A percentile compares a stretch with the other conserved stretches of the same genome.
Evolutionary conservation across 2,888 invertebrate species (phyloP).

Genomic region (Pterostichus madidus): DNA sequence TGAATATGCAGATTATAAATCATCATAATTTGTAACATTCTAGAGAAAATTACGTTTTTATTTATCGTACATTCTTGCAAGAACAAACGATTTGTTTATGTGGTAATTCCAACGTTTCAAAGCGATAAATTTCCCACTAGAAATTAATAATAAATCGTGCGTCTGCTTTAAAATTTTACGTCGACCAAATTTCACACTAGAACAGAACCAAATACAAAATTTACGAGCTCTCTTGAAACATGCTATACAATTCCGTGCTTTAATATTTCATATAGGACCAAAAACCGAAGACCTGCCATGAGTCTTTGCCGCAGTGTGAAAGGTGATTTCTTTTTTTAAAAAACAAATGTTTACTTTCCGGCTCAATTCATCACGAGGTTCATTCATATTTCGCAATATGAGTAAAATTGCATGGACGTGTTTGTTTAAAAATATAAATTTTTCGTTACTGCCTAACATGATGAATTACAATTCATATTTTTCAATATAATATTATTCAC

Average conservation of each 20-base stretch:
- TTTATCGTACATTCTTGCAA: neutral
- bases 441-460: neutral
- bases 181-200: slow-evolving; percentile 4
- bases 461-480: slow-evolving; percentile 44
- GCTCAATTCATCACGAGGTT: neutral
- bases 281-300: neutral
- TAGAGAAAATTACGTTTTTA: neutral
- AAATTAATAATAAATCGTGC: slow-evolving; percentile 9
- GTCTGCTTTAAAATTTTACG: slow-evolving; percentile 6
- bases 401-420: neutral
- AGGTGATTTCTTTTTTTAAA: neutral
- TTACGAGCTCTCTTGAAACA: neutral
- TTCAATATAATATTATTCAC: too few species aligned
- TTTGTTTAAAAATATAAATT: slow-evolving; percentile 7
- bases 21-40: neutral
- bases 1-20: neutral
- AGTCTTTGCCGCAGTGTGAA: neutral
- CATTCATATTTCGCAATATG: neutral
- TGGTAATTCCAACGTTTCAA: neutral
- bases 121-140: neutral
- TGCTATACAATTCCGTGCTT: neutral
- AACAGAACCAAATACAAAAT: slow-evolving; percentile 15
- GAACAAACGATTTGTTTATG: neutral
- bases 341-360: neutral
- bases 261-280: neutral